Evolutionary conservation across 2,797 vertebrate genomes (phyloP).

Genomic region (Peromyscus eremicus): DNA sequence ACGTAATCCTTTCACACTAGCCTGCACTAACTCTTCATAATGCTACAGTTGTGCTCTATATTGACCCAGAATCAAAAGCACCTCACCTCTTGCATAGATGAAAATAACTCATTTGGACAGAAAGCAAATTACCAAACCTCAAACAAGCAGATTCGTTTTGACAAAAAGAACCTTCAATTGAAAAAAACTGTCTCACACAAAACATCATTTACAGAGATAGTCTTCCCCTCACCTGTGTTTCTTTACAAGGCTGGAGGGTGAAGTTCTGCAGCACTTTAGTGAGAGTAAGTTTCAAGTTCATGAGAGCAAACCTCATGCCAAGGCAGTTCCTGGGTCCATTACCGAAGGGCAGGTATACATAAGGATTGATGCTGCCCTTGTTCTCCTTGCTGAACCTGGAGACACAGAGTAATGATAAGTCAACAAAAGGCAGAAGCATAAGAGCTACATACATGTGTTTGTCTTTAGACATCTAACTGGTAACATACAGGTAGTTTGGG

Average conservation of each 20-base stretch:
- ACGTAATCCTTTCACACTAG: neutral
- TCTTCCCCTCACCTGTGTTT: slow-evolving; percentile 88
- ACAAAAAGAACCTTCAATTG: neutral
- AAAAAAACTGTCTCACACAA: neutral
- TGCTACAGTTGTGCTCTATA: neutral
- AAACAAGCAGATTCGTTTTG: neutral
- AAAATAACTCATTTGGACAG: neutral
- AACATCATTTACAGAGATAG: accelerated
- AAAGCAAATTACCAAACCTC: neutral
- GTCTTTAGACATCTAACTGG: neutral
- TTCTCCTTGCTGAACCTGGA: slow-evolving; percentile 92
- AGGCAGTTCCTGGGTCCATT: slow-evolving; percentile 93
- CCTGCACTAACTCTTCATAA: neutral
- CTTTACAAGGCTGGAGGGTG: slow-evolving; percentile 90
- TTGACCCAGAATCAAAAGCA: neutral
- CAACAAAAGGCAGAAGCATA: neutral
- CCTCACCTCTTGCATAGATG: neutral
- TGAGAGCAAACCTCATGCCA: slow-evolving; percentile 91
- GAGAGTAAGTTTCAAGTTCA: slow-evolving; percentile 90
- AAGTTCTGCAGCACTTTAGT: slow-evolving; percentile 88
- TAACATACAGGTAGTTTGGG: neutral
- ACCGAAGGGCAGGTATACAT: slow-evolving; percentile 92
- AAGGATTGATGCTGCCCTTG: slow-evolving; percentile 88
- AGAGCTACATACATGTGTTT: neutral
- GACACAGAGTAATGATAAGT: neutral